Evolutionary conservation across 1,140 invertebrate genomes (phyloP).

Genomic region (Zaprionus gabonicus): DNA sequence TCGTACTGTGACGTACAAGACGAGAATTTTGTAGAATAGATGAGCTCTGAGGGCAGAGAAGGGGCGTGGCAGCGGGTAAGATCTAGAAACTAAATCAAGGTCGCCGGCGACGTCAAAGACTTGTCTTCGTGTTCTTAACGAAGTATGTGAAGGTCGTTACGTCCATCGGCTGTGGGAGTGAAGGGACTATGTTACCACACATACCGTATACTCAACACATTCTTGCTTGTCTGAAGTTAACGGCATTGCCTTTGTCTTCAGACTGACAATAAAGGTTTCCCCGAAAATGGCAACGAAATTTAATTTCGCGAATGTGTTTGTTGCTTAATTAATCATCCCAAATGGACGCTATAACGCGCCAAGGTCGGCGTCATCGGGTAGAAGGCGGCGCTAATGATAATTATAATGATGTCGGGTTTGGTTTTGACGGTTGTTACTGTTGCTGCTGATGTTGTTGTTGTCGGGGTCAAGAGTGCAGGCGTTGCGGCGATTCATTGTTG

Average conservation of each 20-base stretch:
- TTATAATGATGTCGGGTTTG: conserved; percentile 46
- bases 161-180: not conserved
- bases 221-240: conserved; percentile 49
- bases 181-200: conserved; percentile 1
- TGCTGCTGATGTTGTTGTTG: conserved; percentile 3
- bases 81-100: conserved; percentile 58
- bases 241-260: conserved; percentile 62
- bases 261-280: conserved; percentile 36
- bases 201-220: conserved; percentile 7
- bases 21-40: conserved; percentile 43
- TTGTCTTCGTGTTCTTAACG: conserved; percentile 16
- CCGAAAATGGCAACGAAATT: conserved; percentile 34
- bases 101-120: conserved; percentile 3
- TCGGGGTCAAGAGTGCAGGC: not conserved
- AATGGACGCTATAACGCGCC: conserved; percentile 51
- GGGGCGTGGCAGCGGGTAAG: not conserved
- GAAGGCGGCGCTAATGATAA: conserved; percentile 52
- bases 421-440: not conserved
- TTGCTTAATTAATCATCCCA: conserved; percentile 67
- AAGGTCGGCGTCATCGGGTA: conserved; percentile 44
- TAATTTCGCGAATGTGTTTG: conserved; percentile 56
- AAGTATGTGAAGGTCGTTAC: conserved; percentile 68
- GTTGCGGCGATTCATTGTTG: conserved; percentile 17
- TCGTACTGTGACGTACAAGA: conserved; percentile 16
- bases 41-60: not conserved